phyloP scores from a whole-genome alignment of 1,140 invertebrate genomes.

The Agraylea sexmaculata region DNA sequence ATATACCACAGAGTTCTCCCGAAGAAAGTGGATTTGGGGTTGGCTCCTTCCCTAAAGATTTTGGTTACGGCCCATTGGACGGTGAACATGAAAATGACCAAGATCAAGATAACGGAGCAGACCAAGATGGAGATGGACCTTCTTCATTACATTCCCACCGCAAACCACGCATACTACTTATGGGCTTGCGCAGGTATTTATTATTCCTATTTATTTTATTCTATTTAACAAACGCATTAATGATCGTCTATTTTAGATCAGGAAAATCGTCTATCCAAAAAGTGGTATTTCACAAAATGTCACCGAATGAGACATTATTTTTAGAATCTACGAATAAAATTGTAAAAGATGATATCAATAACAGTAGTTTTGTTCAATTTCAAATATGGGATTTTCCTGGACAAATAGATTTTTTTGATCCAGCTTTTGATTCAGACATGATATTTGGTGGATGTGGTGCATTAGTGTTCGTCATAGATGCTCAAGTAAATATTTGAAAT shows the following conservation, averaged over 20 bases:
- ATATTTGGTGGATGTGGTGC: slow-evolving; percentile 93
- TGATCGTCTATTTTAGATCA: slow-evolving; percentile 80
- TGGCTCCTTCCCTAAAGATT: slow-evolving; percentile 86
- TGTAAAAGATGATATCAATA: slow-evolving; percentile 93
- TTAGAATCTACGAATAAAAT: slow-evolving; percentile 98
- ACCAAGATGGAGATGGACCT: slow-evolving; percentile 45
- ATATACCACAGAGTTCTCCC: slow-evolving; percentile 46
- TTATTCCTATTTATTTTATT: slow-evolving; percentile 10
- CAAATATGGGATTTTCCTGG: slow-evolving; percentile 99
- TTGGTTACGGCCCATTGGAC: slow-evolving; percentile 82
- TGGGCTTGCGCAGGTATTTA: slow-evolving; percentile 80
- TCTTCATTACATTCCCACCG: slow-evolving; percentile 51
- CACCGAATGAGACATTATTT: slow-evolving; percentile 98
- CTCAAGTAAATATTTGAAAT: slow-evolving; percentile 78
- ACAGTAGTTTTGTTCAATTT: slow-evolving; percentile 97
- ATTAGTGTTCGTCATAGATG: slow-evolving; percentile 98
- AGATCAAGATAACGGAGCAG: slow-evolving; percentile 24
- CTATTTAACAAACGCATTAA: too few species aligned
- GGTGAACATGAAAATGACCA: slow-evolving; percentile 49
- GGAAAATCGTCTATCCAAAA: slow-evolving; percentile 99
- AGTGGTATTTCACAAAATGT: slow-evolving; percentile 99
- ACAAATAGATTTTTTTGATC: slow-evolving; percentile 96
- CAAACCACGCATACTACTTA: slow-evolving; percentile 87
- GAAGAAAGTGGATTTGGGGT: slow-evolving; percentile 54
- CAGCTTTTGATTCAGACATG: slow-evolving; percentile 88